These are phyloP conservation scores for Hermaeophaga mercurialis DNA, from an alignment of 2,888 invertebrate species.

Conservation along the genomic window DNA sequence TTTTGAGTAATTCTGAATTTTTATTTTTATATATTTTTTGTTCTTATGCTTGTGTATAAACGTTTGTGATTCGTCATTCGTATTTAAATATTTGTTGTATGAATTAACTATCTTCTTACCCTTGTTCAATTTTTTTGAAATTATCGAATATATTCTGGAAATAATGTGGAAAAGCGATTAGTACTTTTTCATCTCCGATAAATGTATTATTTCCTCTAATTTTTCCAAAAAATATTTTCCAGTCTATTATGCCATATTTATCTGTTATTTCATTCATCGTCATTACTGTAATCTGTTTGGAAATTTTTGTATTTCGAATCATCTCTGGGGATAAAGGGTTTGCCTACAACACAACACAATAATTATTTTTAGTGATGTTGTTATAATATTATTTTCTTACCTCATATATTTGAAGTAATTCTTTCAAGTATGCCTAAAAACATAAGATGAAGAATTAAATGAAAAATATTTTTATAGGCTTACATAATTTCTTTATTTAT, in stretches of 20 bases:
- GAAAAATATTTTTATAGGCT: not conserved
- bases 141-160: conserved; percentile 6
- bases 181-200: conserved; percentile 16
- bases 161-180: conserved; percentile 9
- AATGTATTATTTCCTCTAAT: conserved; percentile 13
- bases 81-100: no score
- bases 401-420: conserved; percentile 9
- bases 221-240: conserved; percentile 19
- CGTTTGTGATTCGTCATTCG: no score
- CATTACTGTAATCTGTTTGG: conserved; percentile 4
- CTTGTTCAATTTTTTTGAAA: conserved; percentile 6
- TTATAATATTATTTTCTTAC: conserved; percentile 2
- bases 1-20: no score
- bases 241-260: conserved; percentile 19
- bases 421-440: conserved; percentile 11
- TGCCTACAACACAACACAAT: not conserved
- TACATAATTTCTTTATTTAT: no score
- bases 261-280: conserved; percentile 8
- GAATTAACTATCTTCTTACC: conserved; percentile 3
- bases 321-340: conserved; percentile 4
- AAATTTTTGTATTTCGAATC: not conserved
- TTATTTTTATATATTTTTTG: no score
- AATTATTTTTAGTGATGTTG: not conserved
- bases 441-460: not conserved
- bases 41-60: no score